Evolutionary conservation across 2,888 invertebrate genomes (phyloP).

Genomic region (Pharmacophagus antenor): DNA sequence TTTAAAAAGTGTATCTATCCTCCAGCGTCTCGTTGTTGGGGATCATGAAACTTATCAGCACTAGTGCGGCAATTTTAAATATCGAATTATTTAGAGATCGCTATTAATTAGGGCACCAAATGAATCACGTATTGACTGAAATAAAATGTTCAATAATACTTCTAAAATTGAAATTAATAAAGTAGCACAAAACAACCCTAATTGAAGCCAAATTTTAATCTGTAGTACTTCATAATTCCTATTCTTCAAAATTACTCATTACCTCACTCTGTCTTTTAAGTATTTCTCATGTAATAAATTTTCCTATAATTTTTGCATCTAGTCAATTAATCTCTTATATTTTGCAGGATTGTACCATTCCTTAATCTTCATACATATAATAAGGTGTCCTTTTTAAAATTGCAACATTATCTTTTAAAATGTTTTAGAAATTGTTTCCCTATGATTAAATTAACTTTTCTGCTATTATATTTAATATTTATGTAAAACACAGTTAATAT

Average conservation of each 20-base stretch:
- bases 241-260: not conserved
- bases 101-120: not conserved
- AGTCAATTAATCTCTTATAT: slow-evolving; percentile 14
- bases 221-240: not conserved
- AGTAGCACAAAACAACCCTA: slow-evolving; percentile 19
- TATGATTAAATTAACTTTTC: not conserved
- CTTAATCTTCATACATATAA: not conserved
- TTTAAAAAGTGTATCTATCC: slow-evolving; percentile 1
- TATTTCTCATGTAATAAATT: slow-evolving; percentile 36
- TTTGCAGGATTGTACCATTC: slow-evolving; percentile 1
- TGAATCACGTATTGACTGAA: not conserved
- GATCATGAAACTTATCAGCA: not conserved
- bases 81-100: no score
- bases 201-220: not conserved
- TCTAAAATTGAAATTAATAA: slow-evolving; percentile 1
- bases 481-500: not conserved
- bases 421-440: no score
- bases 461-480: not conserved
- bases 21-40: not conserved
- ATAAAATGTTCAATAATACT: no score
- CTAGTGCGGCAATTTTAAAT: no score
- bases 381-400: no score
- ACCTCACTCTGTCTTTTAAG: not conserved
- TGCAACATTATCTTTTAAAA: not conserved
- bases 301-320: slow-evolving; percentile 40